Evolutionary conservation across 2,888 invertebrate species (phyloP).

Genomic region (Apamea crenata): DNA sequence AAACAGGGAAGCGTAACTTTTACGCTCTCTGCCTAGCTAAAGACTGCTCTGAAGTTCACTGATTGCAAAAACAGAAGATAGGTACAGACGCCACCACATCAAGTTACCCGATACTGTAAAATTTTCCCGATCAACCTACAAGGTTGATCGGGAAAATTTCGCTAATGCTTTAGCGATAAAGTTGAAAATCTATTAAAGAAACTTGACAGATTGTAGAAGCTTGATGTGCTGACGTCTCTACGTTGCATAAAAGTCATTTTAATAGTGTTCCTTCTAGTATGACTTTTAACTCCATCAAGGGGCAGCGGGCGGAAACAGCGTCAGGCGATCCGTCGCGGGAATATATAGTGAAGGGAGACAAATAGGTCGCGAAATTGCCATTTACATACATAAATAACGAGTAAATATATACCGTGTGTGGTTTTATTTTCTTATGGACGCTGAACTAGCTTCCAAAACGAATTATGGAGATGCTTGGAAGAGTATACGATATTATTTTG

Average conservation of each 20-base stretch:
- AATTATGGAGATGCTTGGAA: slow-evolving; percentile 60
- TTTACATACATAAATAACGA: slow-evolving; percentile 72
- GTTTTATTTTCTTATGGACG: slow-evolving; percentile 65
- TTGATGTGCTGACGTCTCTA: neutral
- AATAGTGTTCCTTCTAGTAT: slow-evolving; percentile 60
- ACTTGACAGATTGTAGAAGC: too few relatives aligned
- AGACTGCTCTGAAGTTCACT: neutral
- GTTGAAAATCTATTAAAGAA: too few relatives aligned
- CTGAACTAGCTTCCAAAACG: slow-evolving; percentile 58
- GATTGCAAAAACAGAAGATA: neutral
- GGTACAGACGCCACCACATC: too few relatives aligned
- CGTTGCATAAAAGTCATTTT: neutral
- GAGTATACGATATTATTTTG: slow-evolving; percentile 24
- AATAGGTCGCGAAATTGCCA: slow-evolving; percentile 78
- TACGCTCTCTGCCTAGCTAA: neutral
- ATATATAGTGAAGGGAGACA: slow-evolving; percentile 74
- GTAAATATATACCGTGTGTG: slow-evolving; percentile 63
- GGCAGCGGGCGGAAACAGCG: slow-evolving; percentile 71
- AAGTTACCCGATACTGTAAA: too few relatives aligned
- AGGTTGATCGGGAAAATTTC: too few relatives aligned
- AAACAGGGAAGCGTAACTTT: neutral
- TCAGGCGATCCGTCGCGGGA: slow-evolving; percentile 71
- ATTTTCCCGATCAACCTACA: too few relatives aligned
- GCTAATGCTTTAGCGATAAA: too few relatives aligned
- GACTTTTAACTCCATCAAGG: slow-evolving; percentile 49